Percentiles rank a stretch among this genome's conserved stretches.
phyloP scores from a whole-genome alignment of 2,797 vertebrate species.

The Furcifer pardalis region DNA sequence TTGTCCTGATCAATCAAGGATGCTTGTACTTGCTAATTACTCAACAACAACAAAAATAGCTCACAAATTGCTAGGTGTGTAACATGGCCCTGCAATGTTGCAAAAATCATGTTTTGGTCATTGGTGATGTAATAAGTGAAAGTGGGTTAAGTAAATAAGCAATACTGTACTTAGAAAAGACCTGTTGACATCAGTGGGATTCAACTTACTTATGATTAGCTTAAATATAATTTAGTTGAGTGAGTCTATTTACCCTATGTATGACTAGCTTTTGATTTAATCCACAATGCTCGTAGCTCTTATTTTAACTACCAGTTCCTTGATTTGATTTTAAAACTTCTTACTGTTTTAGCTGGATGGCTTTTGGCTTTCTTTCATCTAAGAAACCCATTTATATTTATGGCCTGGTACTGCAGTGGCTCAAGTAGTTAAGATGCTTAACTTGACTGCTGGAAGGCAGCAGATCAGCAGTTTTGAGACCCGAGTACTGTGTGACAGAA shows the following conservation, averaged over 20 bases:
- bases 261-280: too few relatives aligned
- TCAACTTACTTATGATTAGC: too few relatives aligned
- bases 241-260: too few relatives aligned
- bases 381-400: conserved; percentile 6
- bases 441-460: too few relatives aligned
- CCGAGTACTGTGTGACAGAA: too few relatives aligned
- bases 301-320: not conserved
- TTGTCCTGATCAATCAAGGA: too few relatives aligned
- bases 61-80: not conserved
- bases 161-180: too few relatives aligned
- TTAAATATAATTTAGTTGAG: too few relatives aligned
- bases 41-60: not conserved
- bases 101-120: not conserved
- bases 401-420: not conserved
- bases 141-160: not conserved
- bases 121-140: not conserved
- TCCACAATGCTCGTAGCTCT: not conserved
- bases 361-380: not conserved
- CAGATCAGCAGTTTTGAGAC: too few relatives aligned
- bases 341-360: not conserved
- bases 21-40: not conserved
- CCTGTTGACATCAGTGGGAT: too few relatives aligned
- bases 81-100: not conserved
- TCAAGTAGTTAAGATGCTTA: too few relatives aligned
- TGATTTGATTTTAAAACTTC: conserved; percentile 2